Conservation (phyloP, 2,888 invertebrate species). For the Muscina levida region DNA sequence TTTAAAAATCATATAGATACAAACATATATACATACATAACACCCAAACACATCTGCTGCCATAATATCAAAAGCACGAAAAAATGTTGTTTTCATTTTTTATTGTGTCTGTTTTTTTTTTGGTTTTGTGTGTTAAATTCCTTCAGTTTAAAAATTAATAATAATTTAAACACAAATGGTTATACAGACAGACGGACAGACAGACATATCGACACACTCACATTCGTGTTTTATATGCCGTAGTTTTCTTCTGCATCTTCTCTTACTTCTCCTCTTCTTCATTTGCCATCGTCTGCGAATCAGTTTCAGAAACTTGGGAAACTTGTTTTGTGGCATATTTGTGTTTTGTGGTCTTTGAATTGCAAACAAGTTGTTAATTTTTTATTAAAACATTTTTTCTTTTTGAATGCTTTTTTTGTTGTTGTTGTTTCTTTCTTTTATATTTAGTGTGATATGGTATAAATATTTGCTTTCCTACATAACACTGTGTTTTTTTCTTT, state of each 20-base stretch:
- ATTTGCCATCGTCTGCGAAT: neutral
- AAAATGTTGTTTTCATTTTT: constrained; percentile 16
- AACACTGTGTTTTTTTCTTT: neutral
- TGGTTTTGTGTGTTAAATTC: constrained; percentile 22
- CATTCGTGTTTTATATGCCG: constrained; percentile 14
- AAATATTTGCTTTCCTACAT: constrained; percentile 18
- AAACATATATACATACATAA: too few species aligned
- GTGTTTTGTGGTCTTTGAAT: constrained; percentile 11
- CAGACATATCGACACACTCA: too few species aligned
- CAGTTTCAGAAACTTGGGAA: constrained; percentile 27
- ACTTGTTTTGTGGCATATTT: constrained; percentile 52
- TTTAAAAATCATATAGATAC: too few species aligned
- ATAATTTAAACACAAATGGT: constrained; percentile 11
- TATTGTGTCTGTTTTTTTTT: constrained; percentile 8
- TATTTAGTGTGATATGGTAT: constrained; percentile 12
- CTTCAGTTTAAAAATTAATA: constrained; percentile 31
- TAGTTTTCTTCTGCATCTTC: neutral
- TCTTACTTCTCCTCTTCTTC: neutral
- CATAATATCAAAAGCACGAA: neutral
- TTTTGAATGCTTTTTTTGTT: too few species aligned
- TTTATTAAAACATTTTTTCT: constrained; percentile 24
- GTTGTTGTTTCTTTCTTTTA: too few species aligned
- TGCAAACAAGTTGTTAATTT: constrained; percentile 40
- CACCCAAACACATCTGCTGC: constrained; percentile 27
- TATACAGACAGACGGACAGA: constrained; percentile 22